A percentile compares a stretch with the other conserved stretches of the same genome.
phyloP scores from a whole-genome alignment of 2,113 vertebrate species.

The Neopipo cinnamomea region DNA sequence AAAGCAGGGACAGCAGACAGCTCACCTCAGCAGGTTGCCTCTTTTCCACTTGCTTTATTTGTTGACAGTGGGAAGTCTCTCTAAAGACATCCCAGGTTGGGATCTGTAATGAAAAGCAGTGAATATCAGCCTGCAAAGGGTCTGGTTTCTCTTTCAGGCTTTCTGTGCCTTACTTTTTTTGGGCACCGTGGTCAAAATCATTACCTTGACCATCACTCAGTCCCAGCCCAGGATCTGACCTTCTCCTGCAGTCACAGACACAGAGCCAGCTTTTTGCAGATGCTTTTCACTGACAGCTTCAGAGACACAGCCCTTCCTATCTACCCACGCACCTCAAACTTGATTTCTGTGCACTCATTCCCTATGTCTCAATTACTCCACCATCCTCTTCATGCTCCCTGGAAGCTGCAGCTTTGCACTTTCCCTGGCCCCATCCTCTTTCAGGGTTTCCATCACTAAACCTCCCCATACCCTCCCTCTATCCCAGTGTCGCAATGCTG shows the following conservation, averaged over 20 bases:
- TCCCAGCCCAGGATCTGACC: not conserved
- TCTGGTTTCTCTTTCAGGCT: not conserved
- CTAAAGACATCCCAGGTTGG: not conserved
- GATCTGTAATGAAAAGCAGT: not conserved
- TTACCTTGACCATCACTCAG: not conserved
- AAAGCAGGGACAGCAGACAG: not conserved
- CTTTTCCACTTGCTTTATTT: not conserved
- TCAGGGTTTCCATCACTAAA: not conserved
- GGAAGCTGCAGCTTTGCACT: not conserved
- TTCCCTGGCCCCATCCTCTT: not conserved
- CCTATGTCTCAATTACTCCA: not conserved
- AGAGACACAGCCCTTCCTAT: not conserved
- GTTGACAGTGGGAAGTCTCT: not conserved
- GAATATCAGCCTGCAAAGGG: not conserved
- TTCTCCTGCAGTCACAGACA: not conserved
- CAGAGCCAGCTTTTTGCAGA: not conserved
- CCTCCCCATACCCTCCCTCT: not conserved
- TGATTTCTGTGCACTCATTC: not conserved
- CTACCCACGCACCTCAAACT: not conserved
- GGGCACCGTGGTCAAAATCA: not conserved
- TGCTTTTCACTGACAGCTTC: not conserved
- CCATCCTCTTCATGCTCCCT: not conserved
- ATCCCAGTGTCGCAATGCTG: fast-evolving
- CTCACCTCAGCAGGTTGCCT: constrained; percentile 17
- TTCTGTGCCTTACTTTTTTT: not conserved